Evolutionary conservation across 2,888 invertebrate genomes (phyloP), one percentile per base, ranked within the genome.

Genomic region (Scaptomyza cyrtandrae): DNA sequence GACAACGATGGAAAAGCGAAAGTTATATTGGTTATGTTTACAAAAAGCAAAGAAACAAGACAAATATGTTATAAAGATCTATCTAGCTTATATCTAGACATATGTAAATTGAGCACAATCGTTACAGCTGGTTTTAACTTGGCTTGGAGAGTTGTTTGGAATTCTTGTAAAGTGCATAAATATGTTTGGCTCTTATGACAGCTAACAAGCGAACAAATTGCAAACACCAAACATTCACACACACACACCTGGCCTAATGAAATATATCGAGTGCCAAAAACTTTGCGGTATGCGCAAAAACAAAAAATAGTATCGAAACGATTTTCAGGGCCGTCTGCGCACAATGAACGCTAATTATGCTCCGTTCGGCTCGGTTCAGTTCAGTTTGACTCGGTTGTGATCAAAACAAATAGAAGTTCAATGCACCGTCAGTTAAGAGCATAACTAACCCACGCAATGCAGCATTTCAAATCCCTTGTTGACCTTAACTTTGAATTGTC

Each of bases 401-500:
- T 57, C 65, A 66, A 75, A 27, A 27, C 14, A 66, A 66, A 55
- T 11, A 41, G 7, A 52, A 67, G 83, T 83, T 83, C 83, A 83
- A 78, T 85, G 83, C 80, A 85, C 83, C 64, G 27, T 43, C 35
- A 10, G 41, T 41, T n/a, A 53, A 52, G 74, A 55, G 54, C 54
- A 57, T 49, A 50, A 16, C 24, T 35, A 16, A 31, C 71, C 76
- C 74, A 74, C 74, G 74, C 71, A 70, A 44, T 85, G 86, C 86
- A 85, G 77, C 85, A 82, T 84, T 85, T 86, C 82, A 85, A 86
- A 86, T 83, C 86, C 86, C 86, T 83, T 81, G 85, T 86, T 85
- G 86, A 86, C 86, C 86, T 86, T 86, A 86, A 86, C 86, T 86
- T 86, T 86, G 86, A 86, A 86, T 86, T 86, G 86, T 86, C 86